Percentiles rank a stretch among this genome's conserved stretches.
phyloP scores from a whole-genome alignment of 2,797 vertebrate species.

The Tapera naevia region DNA sequence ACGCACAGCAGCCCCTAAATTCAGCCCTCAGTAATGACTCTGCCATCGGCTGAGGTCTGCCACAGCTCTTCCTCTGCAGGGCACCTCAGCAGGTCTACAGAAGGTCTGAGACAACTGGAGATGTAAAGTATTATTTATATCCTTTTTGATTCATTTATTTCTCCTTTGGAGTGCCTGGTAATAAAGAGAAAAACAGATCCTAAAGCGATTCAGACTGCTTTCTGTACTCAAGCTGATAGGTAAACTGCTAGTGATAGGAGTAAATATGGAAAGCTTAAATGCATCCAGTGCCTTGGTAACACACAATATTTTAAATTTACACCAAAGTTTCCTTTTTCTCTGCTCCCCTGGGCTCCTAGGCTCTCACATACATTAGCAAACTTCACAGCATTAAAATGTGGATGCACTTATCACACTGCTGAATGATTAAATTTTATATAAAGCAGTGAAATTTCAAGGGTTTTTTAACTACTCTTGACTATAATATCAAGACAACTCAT shows the following conservation, averaged over 20 bases:
- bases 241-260: not conserved
- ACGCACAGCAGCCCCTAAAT: not conserved
- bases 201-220: not conserved
- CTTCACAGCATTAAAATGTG: not conserved
- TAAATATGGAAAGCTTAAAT: not conserved
- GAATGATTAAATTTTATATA: not conserved
- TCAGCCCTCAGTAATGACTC: not conserved
- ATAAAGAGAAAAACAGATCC: not conserved
- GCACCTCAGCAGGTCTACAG: not conserved
- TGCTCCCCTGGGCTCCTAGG: not conserved
- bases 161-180: not conserved
- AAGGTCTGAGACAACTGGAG: not conserved
- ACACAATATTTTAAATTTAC: not conserved
- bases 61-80: not conserved
- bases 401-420: not conserved
- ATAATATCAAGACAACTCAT: not conserved
- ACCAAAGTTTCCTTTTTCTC: not conserved
- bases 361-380: not conserved
- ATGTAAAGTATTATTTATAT: not conserved
- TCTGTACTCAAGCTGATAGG: not conserved
- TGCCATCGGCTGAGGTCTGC: not conserved
- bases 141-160: not conserved
- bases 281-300: not conserved
- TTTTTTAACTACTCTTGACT: not conserved
- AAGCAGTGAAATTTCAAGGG: not conserved